Evolutionary conservation across 2,113 vertebrate genomes (phyloP).

Genomic region (Dascyllus trimaculatus): DNA sequence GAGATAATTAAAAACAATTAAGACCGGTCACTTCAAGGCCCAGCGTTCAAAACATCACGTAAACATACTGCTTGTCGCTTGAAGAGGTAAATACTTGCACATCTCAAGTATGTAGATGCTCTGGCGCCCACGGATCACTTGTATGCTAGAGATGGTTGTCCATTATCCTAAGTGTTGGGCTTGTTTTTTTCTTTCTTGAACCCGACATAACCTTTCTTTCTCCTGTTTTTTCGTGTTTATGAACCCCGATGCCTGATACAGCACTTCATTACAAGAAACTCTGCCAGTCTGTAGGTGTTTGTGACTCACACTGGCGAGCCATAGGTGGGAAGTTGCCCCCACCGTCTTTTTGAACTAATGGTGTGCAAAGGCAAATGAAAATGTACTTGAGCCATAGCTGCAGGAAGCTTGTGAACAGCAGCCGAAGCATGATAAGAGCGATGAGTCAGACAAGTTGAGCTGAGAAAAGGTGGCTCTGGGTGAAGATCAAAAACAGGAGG

Average conservation of each 20-base stretch:
- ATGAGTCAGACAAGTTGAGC: constrained; percentile 33
- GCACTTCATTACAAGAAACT: constrained; percentile 28
- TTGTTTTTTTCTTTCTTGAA: neutral
- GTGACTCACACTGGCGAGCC: constrained; percentile 56
- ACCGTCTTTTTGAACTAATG: constrained; percentile 47
- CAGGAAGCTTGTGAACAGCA: constrained; percentile 32
- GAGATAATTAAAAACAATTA: neutral
- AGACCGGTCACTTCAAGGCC: neutral
- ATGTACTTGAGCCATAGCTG: constrained; percentile 15
- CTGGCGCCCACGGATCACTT: constrained; percentile 13
- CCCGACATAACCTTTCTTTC: neutral
- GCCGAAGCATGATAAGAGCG: neutral
- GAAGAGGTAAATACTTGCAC: neutral
- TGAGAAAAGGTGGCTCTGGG: neutral
- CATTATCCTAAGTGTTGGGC: constrained; percentile 11
- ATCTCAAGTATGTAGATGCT: neutral
- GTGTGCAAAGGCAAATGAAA: constrained; percentile 37
- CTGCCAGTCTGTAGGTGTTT: constrained; percentile 36
- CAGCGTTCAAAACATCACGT: neutral
- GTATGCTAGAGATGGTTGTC: neutral
- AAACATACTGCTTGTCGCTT: neutral
- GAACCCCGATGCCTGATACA: constrained; percentile 16
- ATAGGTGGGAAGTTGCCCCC: constrained; percentile 32
- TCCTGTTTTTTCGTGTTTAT: constrained; percentile 3
- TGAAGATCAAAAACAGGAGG: neutral